A percentile compares a stretch with the other conserved stretches of the same genome.
These are phyloP conservation scores for Cryptocheilus praepositus DNA, from an alignment of 2,888 invertebrate species.

Conservation along the genomic window DNA sequence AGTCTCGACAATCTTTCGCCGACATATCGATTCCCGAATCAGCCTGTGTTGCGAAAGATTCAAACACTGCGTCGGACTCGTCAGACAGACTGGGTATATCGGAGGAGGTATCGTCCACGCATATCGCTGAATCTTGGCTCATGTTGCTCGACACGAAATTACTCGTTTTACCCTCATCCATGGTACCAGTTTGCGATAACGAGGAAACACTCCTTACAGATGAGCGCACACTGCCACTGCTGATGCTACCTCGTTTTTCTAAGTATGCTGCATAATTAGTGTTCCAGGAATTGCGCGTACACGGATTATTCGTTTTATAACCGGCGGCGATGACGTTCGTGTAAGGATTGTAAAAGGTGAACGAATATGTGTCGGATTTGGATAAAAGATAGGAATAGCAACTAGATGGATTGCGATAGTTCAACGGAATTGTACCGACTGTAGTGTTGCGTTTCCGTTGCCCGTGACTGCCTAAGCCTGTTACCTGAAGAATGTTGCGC, in stretches of 20 bases:
- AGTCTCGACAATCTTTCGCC: constrained; percentile 23
- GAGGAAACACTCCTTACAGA: constrained; percentile 21
- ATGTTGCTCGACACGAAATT: constrained; percentile 34
- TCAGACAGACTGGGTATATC: constrained; percentile 40
- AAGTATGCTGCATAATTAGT: too few relatives aligned
- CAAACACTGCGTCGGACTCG: constrained; percentile 48
- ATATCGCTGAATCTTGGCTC: constrained; percentile 65
- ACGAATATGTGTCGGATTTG: constrained; percentile 52
- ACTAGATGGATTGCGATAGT: constrained; percentile 28
- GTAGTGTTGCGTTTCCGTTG: constrained; percentile 57
- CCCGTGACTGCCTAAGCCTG: constrained; percentile 59
- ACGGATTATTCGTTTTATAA: too few relatives aligned
- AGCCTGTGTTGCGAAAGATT: constrained; percentile 37
- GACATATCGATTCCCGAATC: constrained; percentile 59
- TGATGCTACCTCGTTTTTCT: too few relatives aligned
- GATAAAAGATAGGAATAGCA: constrained; percentile 35
- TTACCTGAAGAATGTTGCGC: constrained; percentile 58
- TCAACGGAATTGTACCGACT: constrained; percentile 46
- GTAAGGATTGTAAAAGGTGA: constrained; percentile 62
- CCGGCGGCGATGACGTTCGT: constrained; percentile 26
- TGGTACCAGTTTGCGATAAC: constrained; percentile 10
- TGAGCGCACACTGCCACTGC: neutral
- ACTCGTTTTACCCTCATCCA: constrained; percentile 18
- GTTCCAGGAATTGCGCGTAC: too few relatives aligned
- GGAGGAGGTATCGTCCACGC: constrained; percentile 55